Percentiles rank a stretch among this genome's conserved stretches.
phyloP scores from a whole-genome alignment of 2,797 vertebrate genomes.

The Hafferia zeledoni region DNA sequence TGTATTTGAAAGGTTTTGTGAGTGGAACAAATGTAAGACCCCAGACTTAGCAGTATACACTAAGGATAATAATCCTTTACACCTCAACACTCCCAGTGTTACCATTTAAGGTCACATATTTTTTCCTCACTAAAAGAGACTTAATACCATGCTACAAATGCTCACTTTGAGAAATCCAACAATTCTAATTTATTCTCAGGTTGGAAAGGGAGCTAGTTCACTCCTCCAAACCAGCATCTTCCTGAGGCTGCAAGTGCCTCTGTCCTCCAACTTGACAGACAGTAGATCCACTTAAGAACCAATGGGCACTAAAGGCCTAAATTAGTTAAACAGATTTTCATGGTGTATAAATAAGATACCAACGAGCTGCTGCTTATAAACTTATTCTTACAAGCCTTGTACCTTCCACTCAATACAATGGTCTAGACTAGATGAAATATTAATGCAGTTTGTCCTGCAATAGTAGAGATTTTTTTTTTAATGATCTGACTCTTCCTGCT shows the following conservation, averaged over 20 bases:
- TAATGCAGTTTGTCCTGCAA: neutral
- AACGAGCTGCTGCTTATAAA: conserved; percentile 5
- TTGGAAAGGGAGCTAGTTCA: neutral
- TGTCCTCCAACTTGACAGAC: neutral
- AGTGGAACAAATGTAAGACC: neutral
- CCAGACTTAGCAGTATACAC: neutral
- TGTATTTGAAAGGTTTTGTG: neutral
- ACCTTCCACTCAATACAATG: neutral
- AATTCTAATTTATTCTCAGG: neutral
- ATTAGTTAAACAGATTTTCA: neutral
- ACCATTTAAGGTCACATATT: neutral
- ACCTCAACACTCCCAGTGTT: neutral
- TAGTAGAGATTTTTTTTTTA: neutral
- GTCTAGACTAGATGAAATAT: neutral
- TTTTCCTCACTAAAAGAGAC: neutral
- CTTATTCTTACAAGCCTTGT: conserved; percentile 49
- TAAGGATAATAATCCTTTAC: neutral
- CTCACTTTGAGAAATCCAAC: neutral
- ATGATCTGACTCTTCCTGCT: neutral
- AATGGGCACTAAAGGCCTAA: neutral
- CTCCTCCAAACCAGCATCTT: neutral
- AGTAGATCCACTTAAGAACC: neutral
- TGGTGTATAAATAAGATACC: conserved; percentile 51
- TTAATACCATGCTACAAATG: neutral
- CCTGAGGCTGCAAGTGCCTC: neutral